A percentile compares a stretch with the other conserved stretches of the same genome.
These are phyloP conservation scores for Aethina tumida DNA, from an alignment of 1,140 invertebrate species.

Conservation along the genomic window DNA sequence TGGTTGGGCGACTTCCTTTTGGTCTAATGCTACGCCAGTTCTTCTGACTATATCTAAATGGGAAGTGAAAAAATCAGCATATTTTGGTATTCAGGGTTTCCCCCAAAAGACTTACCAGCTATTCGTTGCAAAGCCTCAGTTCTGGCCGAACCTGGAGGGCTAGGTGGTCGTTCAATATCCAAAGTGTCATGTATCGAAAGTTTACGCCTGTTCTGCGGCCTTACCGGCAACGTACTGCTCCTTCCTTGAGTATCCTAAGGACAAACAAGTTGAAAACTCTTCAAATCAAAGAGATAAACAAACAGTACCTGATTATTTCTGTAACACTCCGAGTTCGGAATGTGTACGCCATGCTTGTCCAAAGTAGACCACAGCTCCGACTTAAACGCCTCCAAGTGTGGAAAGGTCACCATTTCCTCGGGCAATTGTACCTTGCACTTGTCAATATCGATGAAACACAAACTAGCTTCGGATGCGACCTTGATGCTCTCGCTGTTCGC, in stretches of 20 bases:
- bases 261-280: slow-evolving; percentile 7
- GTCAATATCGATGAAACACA: slow-evolving; percentile 96
- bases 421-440: slow-evolving; percentile 83
- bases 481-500: slow-evolving; percentile 38
- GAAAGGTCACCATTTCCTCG: slow-evolving; percentile 91
- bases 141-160: slow-evolving; percentile 45
- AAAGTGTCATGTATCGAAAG: slow-evolving; percentile 64
- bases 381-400: slow-evolving; percentile 77
- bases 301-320: slow-evolving; percentile 27
- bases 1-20: slow-evolving; percentile 29
- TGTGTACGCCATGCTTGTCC: slow-evolving; percentile 57
- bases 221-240: slow-evolving; percentile 43
- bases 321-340: slow-evolving; percentile 31
- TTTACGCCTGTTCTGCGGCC: slow-evolving; percentile 50
- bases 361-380: slow-evolving; percentile 74
- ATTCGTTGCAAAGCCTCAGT: slow-evolving; percentile 67
- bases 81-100: no score
- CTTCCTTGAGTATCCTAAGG: slow-evolving; percentile 43
- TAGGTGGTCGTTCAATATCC: slow-evolving; percentile 54
- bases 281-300: slow-evolving; percentile 2
- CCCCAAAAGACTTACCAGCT: no score
- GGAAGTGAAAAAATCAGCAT: no score
- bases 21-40: slow-evolving; percentile 47
- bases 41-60: slow-evolving; percentile 70
- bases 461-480: slow-evolving; percentile 63